Percentiles rank a stretch among this genome's conserved stretches.
These are phyloP conservation scores for Prosapia bicincta DNA, from an alignment of 2,888 invertebrate genomes.

Conservation along the genomic window DNA sequence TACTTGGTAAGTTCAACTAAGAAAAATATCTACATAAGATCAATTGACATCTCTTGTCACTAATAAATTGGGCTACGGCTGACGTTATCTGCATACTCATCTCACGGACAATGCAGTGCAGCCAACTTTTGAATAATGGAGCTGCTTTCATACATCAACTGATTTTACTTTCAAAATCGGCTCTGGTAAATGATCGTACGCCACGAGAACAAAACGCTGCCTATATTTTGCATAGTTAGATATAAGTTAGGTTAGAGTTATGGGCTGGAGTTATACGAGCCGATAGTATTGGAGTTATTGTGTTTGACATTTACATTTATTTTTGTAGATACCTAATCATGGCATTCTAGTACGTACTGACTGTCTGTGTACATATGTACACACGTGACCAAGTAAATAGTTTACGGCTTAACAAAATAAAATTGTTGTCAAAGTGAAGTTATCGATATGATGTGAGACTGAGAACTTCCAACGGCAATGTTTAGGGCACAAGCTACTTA, in stretches of 20 bases:
- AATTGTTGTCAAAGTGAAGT: too few species aligned
- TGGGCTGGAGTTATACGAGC: too few species aligned
- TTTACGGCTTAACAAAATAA: too few species aligned
- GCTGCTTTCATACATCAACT: not conserved
- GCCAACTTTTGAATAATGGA: constrained; percentile 2
- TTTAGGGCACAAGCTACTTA: too few species aligned
- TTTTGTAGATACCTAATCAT: too few species aligned
- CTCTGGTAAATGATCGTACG: not conserved
- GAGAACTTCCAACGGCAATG: too few species aligned
- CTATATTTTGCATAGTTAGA: not conserved
- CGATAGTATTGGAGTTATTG: too few species aligned
- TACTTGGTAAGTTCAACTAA: not conserved
- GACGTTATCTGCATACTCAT: not conserved
- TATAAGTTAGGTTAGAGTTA: not conserved
- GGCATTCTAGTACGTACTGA: too few species aligned
- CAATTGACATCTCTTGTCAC: not conserved
- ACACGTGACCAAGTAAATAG: too few species aligned
- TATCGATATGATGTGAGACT: too few species aligned
- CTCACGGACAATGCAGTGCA: not conserved
- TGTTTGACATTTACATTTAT: too few species aligned
- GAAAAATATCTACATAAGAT: not conserved
- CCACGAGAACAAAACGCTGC: not conserved
- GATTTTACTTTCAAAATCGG: not conserved
- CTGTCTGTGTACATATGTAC: too few species aligned
- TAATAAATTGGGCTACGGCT: not conserved